These are phyloP conservation scores for Epinotia demarniana DNA, from an alignment of 2,888 invertebrate species.

Conservation along the genomic window DNA sequence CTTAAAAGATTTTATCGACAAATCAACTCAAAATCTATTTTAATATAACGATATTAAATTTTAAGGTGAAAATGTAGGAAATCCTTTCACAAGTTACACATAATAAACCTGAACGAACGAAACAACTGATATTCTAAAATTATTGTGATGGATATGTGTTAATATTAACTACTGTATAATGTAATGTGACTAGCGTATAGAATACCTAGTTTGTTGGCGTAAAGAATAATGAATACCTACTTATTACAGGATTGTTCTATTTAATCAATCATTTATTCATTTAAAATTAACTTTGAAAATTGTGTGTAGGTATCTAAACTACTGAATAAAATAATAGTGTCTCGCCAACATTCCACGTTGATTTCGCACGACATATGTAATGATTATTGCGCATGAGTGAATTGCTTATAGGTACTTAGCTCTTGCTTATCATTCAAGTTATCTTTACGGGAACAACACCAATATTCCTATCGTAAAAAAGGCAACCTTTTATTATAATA, in stretches of 20 bases:
- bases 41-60: slow-evolving; percentile 60
- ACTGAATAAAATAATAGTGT: neutral
- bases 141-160: slow-evolving; percentile 84
- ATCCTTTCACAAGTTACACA: slow-evolving; percentile 60
- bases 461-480: neutral
- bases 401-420: neutral
- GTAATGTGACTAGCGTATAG: slow-evolving; percentile 56
- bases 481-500: neutral
- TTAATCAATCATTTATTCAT: slow-evolving; percentile 2
- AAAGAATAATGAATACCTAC: slow-evolving; percentile 26
- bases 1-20: slow-evolving; percentile 81
- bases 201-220: slow-evolving; percentile 32
- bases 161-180: slow-evolving; percentile 69
- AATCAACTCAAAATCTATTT: slow-evolving; percentile 72
- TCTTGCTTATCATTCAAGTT: neutral
- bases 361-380: neutral
- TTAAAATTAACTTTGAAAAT: slow-evolving; percentile 1
- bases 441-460: neutral
- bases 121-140: slow-evolving; percentile 84
- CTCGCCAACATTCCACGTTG: neutral
- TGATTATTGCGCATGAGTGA: slow-evolving; percentile 12
- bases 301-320: neutral
- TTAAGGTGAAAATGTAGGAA: slow-evolving; percentile 51
- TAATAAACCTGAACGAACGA: slow-evolving; percentile 74
- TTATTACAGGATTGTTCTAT: slow-evolving; percentile 19